Base-by-base conservation (phyloP, 2,113 vertebrate genomes). In the Ceuthmochares aereus region DNA sequence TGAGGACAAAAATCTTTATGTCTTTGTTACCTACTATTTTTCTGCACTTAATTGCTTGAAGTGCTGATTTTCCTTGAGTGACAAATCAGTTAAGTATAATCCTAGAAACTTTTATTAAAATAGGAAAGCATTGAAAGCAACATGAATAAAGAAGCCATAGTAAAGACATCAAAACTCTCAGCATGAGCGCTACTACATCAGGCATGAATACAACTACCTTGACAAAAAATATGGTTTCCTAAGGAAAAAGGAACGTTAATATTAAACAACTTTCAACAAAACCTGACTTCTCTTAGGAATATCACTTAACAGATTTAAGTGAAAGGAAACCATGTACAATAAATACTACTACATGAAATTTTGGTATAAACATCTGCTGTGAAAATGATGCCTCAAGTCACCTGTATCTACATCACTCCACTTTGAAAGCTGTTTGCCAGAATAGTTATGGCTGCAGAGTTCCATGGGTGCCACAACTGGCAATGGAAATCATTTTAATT, bases 81-180 rank as follows among this genome's bases (percentile, higher is more conserved):
- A 98, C 97, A 97, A 97, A 97, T 96, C 97, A 98, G 98, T 98
- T 98, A 98, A 98, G 96, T 96, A 94, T 95, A 97, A 98, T 95
- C 85, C 97, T 88, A 89, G 96, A 98, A 98, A 98, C 94, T 96
- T 97, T 87, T 93, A 96, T 94, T 96, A 85, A 96, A 97, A 95
- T 80, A 95, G 69, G 69, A 62, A 96, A 90, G 76, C 95, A 96
- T 75, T 97, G 97, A 98, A 98, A 98, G 97, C 94, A 98, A 97
- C 69, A 72, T 88, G 97, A 98, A 98, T 97, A 98, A 98, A 97
- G 95, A 96, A 91, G 62, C 59, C 89, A 96, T 67, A 97, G 93
- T n/a, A 34, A 95, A 94, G 93, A 97, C 72, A 95, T 87, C 68
- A 95, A 98, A 96, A 97, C 95, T 96, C 95, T 90, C 97, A 97